Evolutionary conservation across 2,113 vertebrate genomes (phyloP).

Genomic region (Trichomycterus rosablanca): DNA sequence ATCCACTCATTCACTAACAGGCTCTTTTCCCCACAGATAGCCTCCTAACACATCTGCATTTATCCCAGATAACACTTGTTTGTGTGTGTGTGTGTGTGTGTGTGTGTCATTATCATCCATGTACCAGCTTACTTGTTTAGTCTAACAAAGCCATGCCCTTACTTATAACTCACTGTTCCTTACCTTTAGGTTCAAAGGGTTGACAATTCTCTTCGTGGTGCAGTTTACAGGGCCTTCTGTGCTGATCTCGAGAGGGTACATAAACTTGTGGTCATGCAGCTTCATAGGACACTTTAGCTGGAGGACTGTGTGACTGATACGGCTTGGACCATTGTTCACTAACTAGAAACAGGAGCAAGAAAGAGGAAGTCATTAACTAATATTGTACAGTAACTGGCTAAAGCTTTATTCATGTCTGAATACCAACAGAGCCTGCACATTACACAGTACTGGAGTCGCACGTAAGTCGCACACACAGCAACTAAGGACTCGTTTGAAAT

Average conservation of each 20-base stretch:
- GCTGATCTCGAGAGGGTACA: conserved; percentile 74
- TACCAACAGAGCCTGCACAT: too few species aligned
- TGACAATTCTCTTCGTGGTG: conserved; percentile 66
- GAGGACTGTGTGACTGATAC: conserved; percentile 74
- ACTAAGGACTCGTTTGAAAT: too few species aligned
- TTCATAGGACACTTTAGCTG: conserved; percentile 75
- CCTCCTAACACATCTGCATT: too few species aligned
- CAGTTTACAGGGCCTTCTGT: conserved; percentile 77
- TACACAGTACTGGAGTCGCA: too few species aligned
- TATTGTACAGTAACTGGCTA: too few species aligned
- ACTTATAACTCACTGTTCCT: conserved; percentile 28
- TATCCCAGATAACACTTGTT: too few species aligned
- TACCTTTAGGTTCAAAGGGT: conserved; percentile 72
- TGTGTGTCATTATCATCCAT: background rate
- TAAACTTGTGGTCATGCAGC: conserved; percentile 60
- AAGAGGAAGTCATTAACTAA: too few species aligned
- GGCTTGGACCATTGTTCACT: conserved; percentile 81
- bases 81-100: too few species aligned
- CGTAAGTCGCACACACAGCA: too few species aligned
- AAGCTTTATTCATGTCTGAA: too few species aligned
- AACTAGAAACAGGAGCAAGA: conserved; percentile 58
- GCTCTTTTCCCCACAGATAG: too few species aligned
- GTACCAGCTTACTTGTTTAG: too few species aligned
- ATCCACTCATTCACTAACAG: background rate
- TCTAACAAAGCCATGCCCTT: background rate